A percentile compares a stretch with the other conserved stretches of the same genome.
These are phyloP conservation scores for Sebastes baramenuke DNA, from an alignment of 2,797 vertebrate species.

Conservation along the genomic window DNA sequence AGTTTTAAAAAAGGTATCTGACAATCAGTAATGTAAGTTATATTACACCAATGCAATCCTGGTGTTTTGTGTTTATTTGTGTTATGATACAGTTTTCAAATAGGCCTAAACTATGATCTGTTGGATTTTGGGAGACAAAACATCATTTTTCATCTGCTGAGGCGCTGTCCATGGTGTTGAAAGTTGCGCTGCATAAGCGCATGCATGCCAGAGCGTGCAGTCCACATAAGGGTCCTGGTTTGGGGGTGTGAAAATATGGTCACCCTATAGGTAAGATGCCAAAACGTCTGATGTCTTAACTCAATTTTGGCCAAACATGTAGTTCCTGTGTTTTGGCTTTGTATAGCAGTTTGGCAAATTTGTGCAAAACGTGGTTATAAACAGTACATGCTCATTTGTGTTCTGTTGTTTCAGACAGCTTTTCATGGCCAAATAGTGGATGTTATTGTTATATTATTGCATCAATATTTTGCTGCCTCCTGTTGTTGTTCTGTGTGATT, in stretches of 20 bases:
- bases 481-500: not conserved
- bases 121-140: not conserved
- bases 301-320: not conserved
- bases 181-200: not conserved
- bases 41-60: not conserved
- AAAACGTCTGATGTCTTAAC: not conserved
- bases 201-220: not conserved
- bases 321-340: not conserved
- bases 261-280: not conserved
- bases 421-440: not conserved
- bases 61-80: not conserved
- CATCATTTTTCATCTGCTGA: not conserved
- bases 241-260: not conserved
- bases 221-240: accelerated
- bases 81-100: not conserved
- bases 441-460: not conserved
- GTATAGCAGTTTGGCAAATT: not conserved
- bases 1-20: not conserved
- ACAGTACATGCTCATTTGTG: not conserved
- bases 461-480: not conserved
- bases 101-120: not conserved
- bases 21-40: not conserved
- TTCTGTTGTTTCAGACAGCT: not conserved
- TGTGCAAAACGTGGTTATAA: not conserved
- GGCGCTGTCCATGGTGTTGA: not conserved